These are phyloP conservation scores for Aythya baeri DNA, from an alignment of 2,113 vertebrate species.

Conservation along the genomic window DNA sequence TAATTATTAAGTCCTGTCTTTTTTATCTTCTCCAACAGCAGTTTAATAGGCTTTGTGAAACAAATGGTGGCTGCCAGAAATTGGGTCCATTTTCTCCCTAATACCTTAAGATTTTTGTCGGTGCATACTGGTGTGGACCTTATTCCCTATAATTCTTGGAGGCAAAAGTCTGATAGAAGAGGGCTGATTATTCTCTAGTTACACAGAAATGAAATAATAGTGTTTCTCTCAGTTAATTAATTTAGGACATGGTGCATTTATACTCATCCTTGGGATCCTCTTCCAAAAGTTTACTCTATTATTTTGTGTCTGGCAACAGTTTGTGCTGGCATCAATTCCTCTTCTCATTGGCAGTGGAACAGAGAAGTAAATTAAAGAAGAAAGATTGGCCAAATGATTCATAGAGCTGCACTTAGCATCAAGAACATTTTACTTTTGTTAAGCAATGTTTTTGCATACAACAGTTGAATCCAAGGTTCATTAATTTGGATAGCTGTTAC, in stretches of 20 bases:
- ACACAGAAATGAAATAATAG: neutral
- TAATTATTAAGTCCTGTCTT: neutral
- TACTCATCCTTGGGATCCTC: constrained; percentile 3
- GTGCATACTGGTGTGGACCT: neutral
- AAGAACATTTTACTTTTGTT: constrained; percentile 61
- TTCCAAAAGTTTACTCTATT: constrained; percentile 12
- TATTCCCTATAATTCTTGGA: neutral
- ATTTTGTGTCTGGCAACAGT: constrained; percentile 53
- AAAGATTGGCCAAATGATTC: constrained; percentile 32
- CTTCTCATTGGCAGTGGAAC: constrained; percentile 47
- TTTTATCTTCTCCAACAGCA: neutral
- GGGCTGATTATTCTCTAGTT: neutral
- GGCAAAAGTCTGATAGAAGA: neutral
- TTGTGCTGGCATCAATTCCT: constrained; percentile 47
- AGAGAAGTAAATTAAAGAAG: constrained; percentile 57
- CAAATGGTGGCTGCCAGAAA: neutral
- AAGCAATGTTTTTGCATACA: constrained; percentile 40
- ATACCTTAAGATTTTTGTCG: neutral
- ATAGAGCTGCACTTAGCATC: constrained; percentile 60
- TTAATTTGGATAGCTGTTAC: constrained; percentile 14
- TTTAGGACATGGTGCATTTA: neutral
- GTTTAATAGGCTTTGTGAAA: neutral
- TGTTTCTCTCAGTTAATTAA: neutral
- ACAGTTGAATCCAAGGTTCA: constrained; percentile 9
- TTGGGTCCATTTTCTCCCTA: neutral